Evolutionary conservation across 2,797 vertebrate genomes (phyloP).

Genomic region (Phrynocephalus guinanensis): DNA sequence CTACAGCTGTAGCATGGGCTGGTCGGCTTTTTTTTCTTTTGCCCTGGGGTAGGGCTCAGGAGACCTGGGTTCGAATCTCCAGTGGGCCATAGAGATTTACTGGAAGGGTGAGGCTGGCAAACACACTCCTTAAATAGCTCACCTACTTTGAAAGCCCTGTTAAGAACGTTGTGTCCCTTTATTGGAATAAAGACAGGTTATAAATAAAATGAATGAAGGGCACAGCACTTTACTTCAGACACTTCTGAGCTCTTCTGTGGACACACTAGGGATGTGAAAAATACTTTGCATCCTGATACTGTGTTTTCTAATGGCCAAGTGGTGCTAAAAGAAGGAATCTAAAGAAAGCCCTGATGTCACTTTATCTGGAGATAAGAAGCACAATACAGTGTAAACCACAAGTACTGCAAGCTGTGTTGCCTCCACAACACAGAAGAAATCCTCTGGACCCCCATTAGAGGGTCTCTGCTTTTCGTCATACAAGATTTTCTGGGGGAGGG

Average conservation of each 20-base stretch:
- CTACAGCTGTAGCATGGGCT: no score
- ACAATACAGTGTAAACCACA: conserved; percentile 20
- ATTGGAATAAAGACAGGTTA: no score
- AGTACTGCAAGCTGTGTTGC: conserved; percentile 13
- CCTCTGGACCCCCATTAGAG: conserved; percentile 22
- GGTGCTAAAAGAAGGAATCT: conserved; percentile 22
- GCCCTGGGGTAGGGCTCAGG: no score
- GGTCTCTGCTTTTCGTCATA: conserved; percentile 26
- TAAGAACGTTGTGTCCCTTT: no score
- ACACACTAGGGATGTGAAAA: not conserved
- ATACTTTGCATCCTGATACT: conserved; percentile 6
- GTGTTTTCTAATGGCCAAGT: conserved; percentile 10
- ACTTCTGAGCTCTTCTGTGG: not conserved
- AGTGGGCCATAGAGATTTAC: no score
- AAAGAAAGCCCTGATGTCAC: conserved; percentile 29
- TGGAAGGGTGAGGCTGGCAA: no score
- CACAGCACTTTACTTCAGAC: not conserved
- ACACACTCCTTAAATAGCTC: no score
- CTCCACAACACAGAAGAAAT: conserved; percentile 21
- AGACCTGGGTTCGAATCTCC: no score
- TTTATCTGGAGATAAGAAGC: conserved; percentile 41
- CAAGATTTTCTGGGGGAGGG: not conserved
- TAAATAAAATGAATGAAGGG: no score
- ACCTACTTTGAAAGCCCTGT: no score
- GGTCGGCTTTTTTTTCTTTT: no score